Base-by-base conservation (phyloP, 1,140 invertebrate species). In the Tetranychus cinnabarinus region DNA sequence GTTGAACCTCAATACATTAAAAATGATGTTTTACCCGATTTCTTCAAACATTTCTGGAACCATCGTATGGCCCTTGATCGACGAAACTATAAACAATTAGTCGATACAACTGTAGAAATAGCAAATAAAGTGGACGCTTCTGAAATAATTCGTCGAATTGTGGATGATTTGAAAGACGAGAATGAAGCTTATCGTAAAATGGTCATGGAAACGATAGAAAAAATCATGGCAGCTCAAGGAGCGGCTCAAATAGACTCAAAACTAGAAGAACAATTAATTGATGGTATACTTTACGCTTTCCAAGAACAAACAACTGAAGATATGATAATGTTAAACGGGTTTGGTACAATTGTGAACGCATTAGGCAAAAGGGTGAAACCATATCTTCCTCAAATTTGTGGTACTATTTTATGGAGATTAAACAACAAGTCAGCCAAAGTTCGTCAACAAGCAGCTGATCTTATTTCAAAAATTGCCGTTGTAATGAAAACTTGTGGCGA, bases 181-280 rank as follows among this genome's bases (percentile, higher is more conserved):
- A 97, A 97, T 73, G 96, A 99, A 73, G 90, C 97, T 69, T 99
- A 98, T 72, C 79, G 96, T 63, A 99, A 99, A 77, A 98, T 99
- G 95, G 95, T 99, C 1, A 98, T 99, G 91, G 96, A 99, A 73
- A 97, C 91, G 0, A 97, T 99, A 64, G 96, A 99, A 72, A 98
- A 99, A 73, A 77, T 97, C 61, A 90, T 99, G 80, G 87, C 86
- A 6, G 93, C 96, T 72, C 77, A 98, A 31, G 96, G 96, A 45
- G 92, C 93, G 0, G 88, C 90, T 0, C 95, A 97, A 72, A 95
- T 99, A 56, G 95, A 99, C 73, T 92, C 89, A 0, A 78, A 93
- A 50, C 74, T 99, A 0, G 96, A 99, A 73, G 96, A 99, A 75
- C 93, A 97, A 69, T 80, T 99, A 12, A 98, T 99, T 73, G 95